These are phyloP conservation scores for Lordiphosa andalusiaca DNA, from an alignment of 2,888 invertebrate species.

Conservation along the genomic window DNA sequence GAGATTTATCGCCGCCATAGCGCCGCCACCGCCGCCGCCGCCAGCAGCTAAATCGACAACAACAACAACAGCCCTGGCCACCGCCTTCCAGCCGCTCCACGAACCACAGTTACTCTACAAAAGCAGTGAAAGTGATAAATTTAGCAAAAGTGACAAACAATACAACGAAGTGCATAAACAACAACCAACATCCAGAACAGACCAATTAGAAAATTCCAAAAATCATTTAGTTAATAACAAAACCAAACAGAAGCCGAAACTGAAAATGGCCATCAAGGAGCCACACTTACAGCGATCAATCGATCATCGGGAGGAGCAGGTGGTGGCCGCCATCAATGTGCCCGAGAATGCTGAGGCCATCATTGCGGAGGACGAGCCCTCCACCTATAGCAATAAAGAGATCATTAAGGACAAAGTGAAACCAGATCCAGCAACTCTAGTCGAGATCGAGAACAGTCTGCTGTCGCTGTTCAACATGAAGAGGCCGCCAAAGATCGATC, in stretches of 20 bases:
- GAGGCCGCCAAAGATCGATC: constrained; percentile 80
- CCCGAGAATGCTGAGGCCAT: constrained; percentile 57
- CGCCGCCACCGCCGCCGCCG: constrained; percentile 58
- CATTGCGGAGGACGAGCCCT: constrained; percentile 62
- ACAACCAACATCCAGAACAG: constrained; percentile 46
- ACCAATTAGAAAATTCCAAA: constrained; percentile 76
- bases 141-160: constrained; percentile 62
- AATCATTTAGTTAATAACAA: constrained; percentile 47
- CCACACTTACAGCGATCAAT: constrained; percentile 36
- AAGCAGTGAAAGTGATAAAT: constrained; percentile 56
- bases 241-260: constrained; percentile 25
- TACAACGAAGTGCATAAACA: constrained; percentile 69
- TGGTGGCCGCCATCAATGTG: constrained; percentile 41
- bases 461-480: constrained; percentile 80
- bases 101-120: constrained; percentile 50
- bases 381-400: constrained; percentile 76
- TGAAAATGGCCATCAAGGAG: constrained; percentile 61
- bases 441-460: constrained; percentile 80
- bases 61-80: constrained; percentile 53
- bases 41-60: constrained; percentile 30
- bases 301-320: constrained; percentile 36
- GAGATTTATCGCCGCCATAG: constrained; percentile 76
- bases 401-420: constrained; percentile 73
- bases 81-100: constrained; percentile 58
- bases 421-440: constrained; percentile 80